Evolutionary conservation across 2,888 invertebrate species (phyloP).

Genomic region (Boloria euphrosyne): DNA sequence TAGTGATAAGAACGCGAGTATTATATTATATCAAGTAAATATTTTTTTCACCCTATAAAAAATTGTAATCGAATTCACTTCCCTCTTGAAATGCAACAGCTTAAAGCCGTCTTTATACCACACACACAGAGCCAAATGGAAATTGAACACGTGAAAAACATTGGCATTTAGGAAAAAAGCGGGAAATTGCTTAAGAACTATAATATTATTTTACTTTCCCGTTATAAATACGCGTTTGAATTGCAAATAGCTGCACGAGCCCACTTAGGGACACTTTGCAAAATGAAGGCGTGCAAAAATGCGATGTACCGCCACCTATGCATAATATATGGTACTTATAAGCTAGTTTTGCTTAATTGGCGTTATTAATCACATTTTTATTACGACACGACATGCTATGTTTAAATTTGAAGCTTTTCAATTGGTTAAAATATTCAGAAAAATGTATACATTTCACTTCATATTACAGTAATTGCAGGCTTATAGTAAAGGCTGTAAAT

Average conservation of each 20-base stretch:
- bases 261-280: slow-evolving; percentile 19
- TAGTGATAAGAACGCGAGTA: too few relatives aligned
- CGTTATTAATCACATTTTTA: slow-evolving; percentile 17
- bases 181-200: background rate
- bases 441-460: slow-evolving; percentile 12
- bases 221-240: slow-evolving; percentile 7
- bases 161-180: background rate
- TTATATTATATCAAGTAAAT: too few relatives aligned
- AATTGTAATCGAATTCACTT: too few relatives aligned
- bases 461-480: slow-evolving; percentile 6
- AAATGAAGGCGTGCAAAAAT: slow-evolving; percentile 31
- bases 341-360: slow-evolving; percentile 21
- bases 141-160: background rate
- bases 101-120: too few relatives aligned
- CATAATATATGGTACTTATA: slow-evolving; percentile 18
- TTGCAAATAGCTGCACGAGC: slow-evolving; percentile 19
- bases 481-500: background rate
- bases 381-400: slow-evolving; percentile 6
- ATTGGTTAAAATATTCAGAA: slow-evolving; percentile 17
- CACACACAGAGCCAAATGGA: too few relatives aligned
- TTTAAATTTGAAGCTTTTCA: slow-evolving; percentile 6
- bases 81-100: too few relatives aligned
- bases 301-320: slow-evolving; percentile 22
- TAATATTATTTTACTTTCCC: slow-evolving; percentile 6
- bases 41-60: too few relatives aligned